These are phyloP conservation scores for Hirtodrosophila duncani DNA, from an alignment of 2,888 invertebrate species.

Conservation along the genomic window DNA sequence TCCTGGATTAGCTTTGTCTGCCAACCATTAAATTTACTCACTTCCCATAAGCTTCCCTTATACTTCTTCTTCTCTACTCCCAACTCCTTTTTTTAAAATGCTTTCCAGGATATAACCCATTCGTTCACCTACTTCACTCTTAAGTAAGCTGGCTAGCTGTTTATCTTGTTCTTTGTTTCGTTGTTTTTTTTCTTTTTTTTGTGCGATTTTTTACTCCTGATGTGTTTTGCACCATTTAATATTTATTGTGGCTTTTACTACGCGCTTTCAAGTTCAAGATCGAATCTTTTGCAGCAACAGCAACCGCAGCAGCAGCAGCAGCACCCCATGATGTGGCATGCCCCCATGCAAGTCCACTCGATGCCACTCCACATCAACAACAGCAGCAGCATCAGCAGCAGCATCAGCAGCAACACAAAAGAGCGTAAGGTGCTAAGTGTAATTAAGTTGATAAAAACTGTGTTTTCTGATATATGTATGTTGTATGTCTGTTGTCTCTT, in stretches of 20 bases:
- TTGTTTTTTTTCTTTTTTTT: neutral
- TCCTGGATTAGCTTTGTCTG: too few species aligned
- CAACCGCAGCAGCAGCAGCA: neutral
- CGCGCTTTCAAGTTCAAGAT: slow-evolving; percentile 47
- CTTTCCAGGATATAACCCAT: slow-evolving; percentile 27
- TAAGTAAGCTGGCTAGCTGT: too few species aligned
- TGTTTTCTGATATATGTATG: slow-evolving; percentile 39
- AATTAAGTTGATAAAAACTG: slow-evolving; percentile 60
- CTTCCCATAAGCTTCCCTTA: too few species aligned
- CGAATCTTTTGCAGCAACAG: slow-evolving; percentile 17
- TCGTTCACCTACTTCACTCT: slow-evolving; percentile 13
- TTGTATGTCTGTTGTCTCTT: neutral
- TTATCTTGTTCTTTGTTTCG: slow-evolving; percentile 36
- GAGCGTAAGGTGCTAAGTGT: slow-evolving; percentile 52
- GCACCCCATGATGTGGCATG: too few species aligned
- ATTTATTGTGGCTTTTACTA: slow-evolving; percentile 49
- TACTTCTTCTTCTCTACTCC: too few species aligned
- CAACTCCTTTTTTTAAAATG: too few species aligned
- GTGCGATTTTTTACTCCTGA: slow-evolving; percentile 24
- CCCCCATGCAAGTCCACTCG: too few species aligned
- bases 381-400: neutral
- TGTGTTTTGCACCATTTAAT: slow-evolving; percentile 48
- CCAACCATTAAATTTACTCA: too few species aligned
- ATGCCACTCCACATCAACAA: too few species aligned
- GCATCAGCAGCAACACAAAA: neutral